Base-by-base conservation (phyloP, 2,113 vertebrate species). In the Microtus oregoni region DNA sequence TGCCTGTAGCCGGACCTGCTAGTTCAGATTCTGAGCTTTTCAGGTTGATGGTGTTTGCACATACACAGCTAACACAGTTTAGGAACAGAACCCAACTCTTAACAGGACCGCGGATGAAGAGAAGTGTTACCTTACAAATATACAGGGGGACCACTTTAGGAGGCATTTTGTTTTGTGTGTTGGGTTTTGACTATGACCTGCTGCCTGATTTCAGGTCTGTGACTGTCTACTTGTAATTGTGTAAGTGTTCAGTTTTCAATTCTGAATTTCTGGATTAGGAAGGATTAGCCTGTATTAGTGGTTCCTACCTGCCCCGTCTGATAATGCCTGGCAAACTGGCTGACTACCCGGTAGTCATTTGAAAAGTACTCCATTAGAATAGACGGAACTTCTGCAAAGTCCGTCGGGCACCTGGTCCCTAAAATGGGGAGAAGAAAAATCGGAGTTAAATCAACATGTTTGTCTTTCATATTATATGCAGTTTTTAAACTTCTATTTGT, bases 361-460 rank as follows among this genome's bases (percentile, higher is more conserved):
- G 99, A 99, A 98, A 99, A 99, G 96, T 99, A 99, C 97, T 99
- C 99, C 99, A 99, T 99, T 89, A 99, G 98, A 97, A 99, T 99
- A 87, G 99, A 99, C 1, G 99, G 99, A 50, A 99, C 99, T 98
- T 99, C 99, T 8, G 99, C 99, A 97, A 99, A 99, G 98, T 99
- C 99, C 30, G 99, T 99, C 5, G 99, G 97, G 98, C 99, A 99
- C 96, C 99, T 99, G 92, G 99, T 99, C 97, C 99, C 99, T 99
- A 92, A 58, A 96, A 96, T 41, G 26, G 20, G 7, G 17, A 72
- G 13, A n/a, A 72, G 92, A 76, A 44, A 96, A 72, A 95, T 63
- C 83, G 88, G 87, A 95, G 87, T 97, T 88, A 96, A 95, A 96
- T 94, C 96, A 97, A 95, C 63, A 92, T 90, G 97, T 22, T 95